phyloP scores from a whole-genome alignment of 2,888 invertebrate species.

The Xestia sexstrigata region DNA sequence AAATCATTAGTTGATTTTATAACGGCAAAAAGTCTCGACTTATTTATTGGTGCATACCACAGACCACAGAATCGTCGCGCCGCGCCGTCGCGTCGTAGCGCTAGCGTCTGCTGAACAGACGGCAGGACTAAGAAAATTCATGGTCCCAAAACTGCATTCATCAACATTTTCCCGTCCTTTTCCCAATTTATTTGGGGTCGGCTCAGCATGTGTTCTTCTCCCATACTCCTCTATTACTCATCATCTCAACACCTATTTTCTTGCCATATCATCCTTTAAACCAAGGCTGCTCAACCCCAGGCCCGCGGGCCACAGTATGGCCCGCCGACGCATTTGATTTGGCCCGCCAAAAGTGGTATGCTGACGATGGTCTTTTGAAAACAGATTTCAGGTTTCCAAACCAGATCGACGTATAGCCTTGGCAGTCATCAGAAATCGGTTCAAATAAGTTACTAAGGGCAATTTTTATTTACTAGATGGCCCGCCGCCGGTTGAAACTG shows the following conservation, averaged over 20 bases:
- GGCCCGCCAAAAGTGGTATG: too few species aligned
- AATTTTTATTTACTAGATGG: too few species aligned
- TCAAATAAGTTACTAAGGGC: too few species aligned
- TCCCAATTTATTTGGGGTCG: not conserved
- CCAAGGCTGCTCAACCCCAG: too few species aligned
- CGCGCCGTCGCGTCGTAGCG: too few species aligned
- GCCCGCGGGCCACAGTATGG: too few species aligned
- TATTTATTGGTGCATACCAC: constrained; percentile 17
- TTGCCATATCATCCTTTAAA: not conserved
- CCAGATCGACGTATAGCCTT: too few species aligned
- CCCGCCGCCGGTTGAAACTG: too few species aligned
- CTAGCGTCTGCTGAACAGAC: not conserved
- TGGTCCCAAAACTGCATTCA: not conserved
- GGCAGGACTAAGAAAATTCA: not conserved
- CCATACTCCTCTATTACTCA: not conserved
- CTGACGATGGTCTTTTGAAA: too few species aligned
- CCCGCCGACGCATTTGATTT: too few species aligned
- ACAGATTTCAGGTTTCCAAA: too few species aligned
- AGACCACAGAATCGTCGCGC: not conserved
- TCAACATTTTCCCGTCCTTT: not conserved
- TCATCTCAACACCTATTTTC: not conserved
- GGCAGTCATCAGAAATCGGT: too few species aligned
- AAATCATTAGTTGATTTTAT: constrained; percentile 27
- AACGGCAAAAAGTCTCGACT: constrained; percentile 2
- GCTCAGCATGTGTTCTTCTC: not conserved